phyloP scores from a whole-genome alignment of 2,888 invertebrate genomes.

The Clusia tigrina region DNA sequence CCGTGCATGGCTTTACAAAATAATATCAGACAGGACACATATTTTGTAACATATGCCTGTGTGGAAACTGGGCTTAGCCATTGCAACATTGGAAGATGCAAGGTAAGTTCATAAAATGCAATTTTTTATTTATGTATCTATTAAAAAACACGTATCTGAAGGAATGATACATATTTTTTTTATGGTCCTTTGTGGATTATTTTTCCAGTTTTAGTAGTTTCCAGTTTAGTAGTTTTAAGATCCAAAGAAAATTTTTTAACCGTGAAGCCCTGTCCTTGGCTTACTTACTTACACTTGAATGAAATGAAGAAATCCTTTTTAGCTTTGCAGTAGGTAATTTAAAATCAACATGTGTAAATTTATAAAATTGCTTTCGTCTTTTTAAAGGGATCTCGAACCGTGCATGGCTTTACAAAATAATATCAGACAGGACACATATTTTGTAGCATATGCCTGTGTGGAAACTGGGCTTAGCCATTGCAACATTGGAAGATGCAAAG shows the following conservation, averaged over 20 bases:
- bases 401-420: conserved; percentile 70
- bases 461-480: conserved; percentile 84
- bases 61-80: conserved; percentile 86
- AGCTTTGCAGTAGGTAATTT: conserved; percentile 73
- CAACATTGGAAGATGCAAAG: conserved; percentile 84
- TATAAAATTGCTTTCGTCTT: background rate
- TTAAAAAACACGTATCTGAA: too few relatives aligned
- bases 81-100: conserved; percentile 79
- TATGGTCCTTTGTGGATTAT: too few relatives aligned
- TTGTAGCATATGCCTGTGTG: conserved; percentile 85
- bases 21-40: conserved; percentile 81
- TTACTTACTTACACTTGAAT: too few relatives aligned
- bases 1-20: conserved; percentile 69
- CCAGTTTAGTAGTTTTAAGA: too few relatives aligned
- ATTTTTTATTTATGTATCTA: too few relatives aligned
- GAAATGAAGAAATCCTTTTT: conserved; percentile 79
- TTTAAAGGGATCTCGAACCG: conserved; percentile 45
- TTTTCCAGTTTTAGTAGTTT: too few relatives aligned
- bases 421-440: conserved; percentile 82
- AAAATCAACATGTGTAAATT: background rate
- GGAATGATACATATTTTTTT: too few relatives aligned
- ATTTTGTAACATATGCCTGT: conserved; percentile 84
- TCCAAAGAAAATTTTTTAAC: too few relatives aligned
- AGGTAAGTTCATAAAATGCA: too few relatives aligned
- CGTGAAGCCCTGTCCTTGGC: too few relatives aligned